These are phyloP conservation scores for Exephanes ischioxanthus DNA, from an alignment of 2,888 invertebrate genomes.

Conservation along the genomic window DNA sequence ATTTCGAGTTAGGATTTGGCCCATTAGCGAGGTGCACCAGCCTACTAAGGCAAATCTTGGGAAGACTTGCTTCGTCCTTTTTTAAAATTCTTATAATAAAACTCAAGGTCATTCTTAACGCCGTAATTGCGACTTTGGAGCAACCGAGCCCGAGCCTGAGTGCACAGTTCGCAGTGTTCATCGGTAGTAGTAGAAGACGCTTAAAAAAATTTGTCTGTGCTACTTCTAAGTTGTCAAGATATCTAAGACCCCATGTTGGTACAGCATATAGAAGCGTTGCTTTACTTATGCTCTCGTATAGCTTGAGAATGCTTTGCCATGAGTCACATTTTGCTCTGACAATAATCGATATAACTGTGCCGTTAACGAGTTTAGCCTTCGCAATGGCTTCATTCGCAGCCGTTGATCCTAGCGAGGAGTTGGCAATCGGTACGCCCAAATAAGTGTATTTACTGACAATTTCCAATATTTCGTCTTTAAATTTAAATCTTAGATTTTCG, in stretches of 20 bases:
- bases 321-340: constrained; percentile 38
- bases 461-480: background rate
- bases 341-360: constrained; percentile 1
- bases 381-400: constrained; percentile 10
- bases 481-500: background rate
- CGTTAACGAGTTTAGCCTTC: constrained; percentile 18
- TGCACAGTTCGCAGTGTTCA: constrained; percentile 5
- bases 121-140: background rate
- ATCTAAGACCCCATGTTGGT: constrained; percentile 45
- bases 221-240: constrained; percentile 36
- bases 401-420: background rate
- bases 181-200: constrained; percentile 11
- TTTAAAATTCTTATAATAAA: constrained; percentile 14
- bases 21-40: constrained; percentile 2
- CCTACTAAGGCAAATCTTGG: constrained; percentile 18
- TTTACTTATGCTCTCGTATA: constrained; percentile 34
- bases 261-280: constrained; percentile 18
- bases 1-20: background rate
- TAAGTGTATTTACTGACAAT: constrained; percentile 4
- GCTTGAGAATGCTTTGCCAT: constrained; percentile 20
- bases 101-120: background rate
- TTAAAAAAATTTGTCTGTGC: constrained; percentile 57
- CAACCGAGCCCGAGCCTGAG: constrained; percentile 20
- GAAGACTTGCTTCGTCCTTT: background rate
- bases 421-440: background rate